Evolutionary conservation across 2,888 invertebrate genomes (phyloP).

Genomic region (Tricholauxania praeusta): DNA sequence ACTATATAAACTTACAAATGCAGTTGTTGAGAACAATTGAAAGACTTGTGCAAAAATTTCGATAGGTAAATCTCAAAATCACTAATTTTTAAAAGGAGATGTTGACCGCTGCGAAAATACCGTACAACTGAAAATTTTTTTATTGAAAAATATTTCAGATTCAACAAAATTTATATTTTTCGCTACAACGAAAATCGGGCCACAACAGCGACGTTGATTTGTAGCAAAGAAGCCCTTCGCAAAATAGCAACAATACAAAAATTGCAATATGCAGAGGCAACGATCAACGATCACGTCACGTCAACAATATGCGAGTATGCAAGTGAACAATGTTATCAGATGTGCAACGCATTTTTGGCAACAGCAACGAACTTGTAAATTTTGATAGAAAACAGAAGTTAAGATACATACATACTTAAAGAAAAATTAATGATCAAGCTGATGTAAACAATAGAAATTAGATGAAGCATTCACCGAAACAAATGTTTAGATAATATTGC

Average conservation of each 20-base stretch:
- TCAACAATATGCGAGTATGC: background rate
- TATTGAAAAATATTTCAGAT: constrained; percentile 14
- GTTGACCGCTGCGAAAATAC: constrained; percentile 50
- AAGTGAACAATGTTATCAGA: background rate
- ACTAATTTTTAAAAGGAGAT: constrained; percentile 33
- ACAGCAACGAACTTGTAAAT: background rate
- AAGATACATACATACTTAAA: too few relatives aligned
- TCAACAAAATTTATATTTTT: constrained; percentile 6
- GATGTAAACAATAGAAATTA: too few relatives aligned
- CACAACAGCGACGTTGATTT: background rate
- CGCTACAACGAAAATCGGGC: constrained; percentile 15
- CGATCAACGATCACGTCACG: background rate
- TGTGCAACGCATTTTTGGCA: background rate
- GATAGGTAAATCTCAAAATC: too few relatives aligned
- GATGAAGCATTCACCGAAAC: too few relatives aligned
- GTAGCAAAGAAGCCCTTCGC: constrained; percentile 10
- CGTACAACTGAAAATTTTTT: constrained; percentile 50
- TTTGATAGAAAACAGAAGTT: constrained; percentile 16
- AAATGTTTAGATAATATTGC: too few relatives aligned
- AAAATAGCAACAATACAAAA: background rate
- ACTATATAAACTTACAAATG: background rate
- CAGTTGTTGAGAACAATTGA: background rate
- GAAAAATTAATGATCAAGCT: too few relatives aligned
- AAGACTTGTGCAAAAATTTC: too few relatives aligned
- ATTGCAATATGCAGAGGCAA: too few relatives aligned